Percentiles rank a stretch among this genome's conserved stretches.
These are phyloP conservation scores for Clanis bilineata DNA, from an alignment of 2,888 invertebrate species.

Conservation along the genomic window DNA sequence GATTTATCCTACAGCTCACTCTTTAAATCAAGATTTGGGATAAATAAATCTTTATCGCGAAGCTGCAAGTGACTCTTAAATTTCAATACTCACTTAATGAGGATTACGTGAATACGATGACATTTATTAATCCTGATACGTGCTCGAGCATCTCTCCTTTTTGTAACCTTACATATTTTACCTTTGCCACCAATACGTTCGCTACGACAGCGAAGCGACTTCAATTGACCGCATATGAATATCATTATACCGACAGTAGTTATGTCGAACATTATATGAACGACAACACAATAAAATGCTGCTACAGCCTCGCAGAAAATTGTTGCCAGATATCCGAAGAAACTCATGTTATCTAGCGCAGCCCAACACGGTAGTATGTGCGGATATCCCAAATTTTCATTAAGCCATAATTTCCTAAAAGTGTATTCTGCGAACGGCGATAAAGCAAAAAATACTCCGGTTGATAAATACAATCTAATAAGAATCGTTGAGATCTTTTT, in stretches of 20 bases:
- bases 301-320: slow-evolving; percentile 49
- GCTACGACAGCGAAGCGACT: slow-evolving; percentile 46
- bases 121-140: slow-evolving; percentile 52
- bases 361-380: slow-evolving; percentile 63
- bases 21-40: too few relatives aligned
- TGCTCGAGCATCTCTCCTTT: slow-evolving; percentile 50
- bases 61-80: too few relatives aligned
- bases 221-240: slow-evolving; percentile 61
- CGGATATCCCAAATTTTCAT: slow-evolving; percentile 36
- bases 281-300: slow-evolving; percentile 50
- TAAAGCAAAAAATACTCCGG: slow-evolving; percentile 46
- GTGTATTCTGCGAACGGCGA: slow-evolving; percentile 59
- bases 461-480: slow-evolving; percentile 48
- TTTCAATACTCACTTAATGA: slow-evolving; percentile 50
- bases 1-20: too few relatives aligned
- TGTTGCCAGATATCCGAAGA: slow-evolving; percentile 43
- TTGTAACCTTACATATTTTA: slow-evolving; percentile 29
- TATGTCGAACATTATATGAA: slow-evolving; percentile 60
- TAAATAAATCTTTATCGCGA: too few relatives aligned
- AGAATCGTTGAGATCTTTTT: slow-evolving; percentile 39
- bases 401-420: slow-evolving; percentile 31
- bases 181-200: slow-evolving; percentile 55
- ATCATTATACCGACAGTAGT: slow-evolving; percentile 59
- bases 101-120: slow-evolving; percentile 45
- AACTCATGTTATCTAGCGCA: slow-evolving; percentile 42